These are phyloP conservation scores for Drosophila anomelani DNA, from an alignment of 2,888 invertebrate genomes.

Conservation along the genomic window DNA sequence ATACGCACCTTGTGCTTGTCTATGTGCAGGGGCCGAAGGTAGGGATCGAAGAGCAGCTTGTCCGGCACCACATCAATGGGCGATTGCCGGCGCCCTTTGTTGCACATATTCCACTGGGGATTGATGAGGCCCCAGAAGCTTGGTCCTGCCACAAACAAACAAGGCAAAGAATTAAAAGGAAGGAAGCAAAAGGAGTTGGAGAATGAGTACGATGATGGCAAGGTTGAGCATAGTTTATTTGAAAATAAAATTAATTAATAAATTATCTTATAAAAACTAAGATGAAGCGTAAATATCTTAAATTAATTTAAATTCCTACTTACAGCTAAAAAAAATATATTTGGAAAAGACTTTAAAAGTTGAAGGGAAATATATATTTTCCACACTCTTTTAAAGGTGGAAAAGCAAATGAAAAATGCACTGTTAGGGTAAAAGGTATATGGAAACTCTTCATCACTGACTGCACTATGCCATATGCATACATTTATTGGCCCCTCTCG, in stretches of 20 bases:
- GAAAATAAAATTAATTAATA: not conserved
- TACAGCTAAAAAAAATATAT: not conserved
- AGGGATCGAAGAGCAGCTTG: slow-evolving; percentile 97
- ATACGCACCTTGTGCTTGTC: slow-evolving; percentile 94
- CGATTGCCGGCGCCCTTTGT: slow-evolving; percentile 97
- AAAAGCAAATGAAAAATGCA: not conserved
- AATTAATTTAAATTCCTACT: too few relatives aligned
- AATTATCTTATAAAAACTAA: not conserved
- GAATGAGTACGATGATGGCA: not conserved
- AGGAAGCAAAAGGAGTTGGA: not conserved
- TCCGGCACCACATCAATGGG: slow-evolving; percentile 98
- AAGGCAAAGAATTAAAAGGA: not conserved
- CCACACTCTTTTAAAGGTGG: not conserved
- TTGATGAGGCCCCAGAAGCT: slow-evolving; percentile 99
- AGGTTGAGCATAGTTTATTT: not conserved
- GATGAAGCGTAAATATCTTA: not conserved
- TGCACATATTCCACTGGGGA: slow-evolving; percentile 99
- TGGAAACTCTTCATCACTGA: slow-evolving; percentile 7
- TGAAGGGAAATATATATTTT: not conserved
- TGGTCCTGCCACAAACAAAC: slow-evolving; percentile 89
- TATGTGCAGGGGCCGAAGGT: slow-evolving; percentile 94
- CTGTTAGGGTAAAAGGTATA: not conserved
- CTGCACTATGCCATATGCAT: slow-evolving; percentile 18
- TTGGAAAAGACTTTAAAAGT: not conserved
- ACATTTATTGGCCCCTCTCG: slow-evolving; percentile 21